Base-by-base conservation (phyloP, 2,888 invertebrate species). In the Acrocera orbiculus region DNA sequence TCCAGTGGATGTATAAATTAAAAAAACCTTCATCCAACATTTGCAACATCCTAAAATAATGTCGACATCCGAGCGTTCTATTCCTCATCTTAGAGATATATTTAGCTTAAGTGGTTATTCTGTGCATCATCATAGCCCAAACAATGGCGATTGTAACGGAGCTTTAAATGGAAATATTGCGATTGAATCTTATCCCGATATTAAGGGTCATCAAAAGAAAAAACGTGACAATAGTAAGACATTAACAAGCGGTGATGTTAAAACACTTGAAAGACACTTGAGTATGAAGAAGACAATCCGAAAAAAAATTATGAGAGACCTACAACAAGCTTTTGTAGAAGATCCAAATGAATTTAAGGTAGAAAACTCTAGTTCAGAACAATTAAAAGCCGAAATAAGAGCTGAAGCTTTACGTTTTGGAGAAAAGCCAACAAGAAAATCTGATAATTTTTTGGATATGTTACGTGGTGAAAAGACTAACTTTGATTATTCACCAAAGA, bases 281-380 rank as follows among this genome's bases (percentile, higher is more conserved):
- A 81, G 81, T 53, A 82, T 82, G 82, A 82, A 83, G 64, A 82
- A 82, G 54, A 82, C 81, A 13, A 81, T 82, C 45, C 63, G 81
- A 46, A 81, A 80, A 63, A 81, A 81, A 61, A 81, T 82, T 52
- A 82, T 81, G 79, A 65, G 82, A 20, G 81, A 81, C 56, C 65
- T 82, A 46, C 74, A 79, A 50, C 80, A 81, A 53, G 73, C 73
- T 27, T 73, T 74, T 54, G 73, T 74, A 46, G 74, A 73, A 50
- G 73, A 74, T 54, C 75, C 75, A 43, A 73, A 73, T 56, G 75
- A 74, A 61, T 74, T 75, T 57, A 69, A 70, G 51, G 71, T 73
- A 45, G 74, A 74, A 48, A 73, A 73, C 49, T 70, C 71, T 50
- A 70, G 70, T 46, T 72, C 69, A 32, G 74, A 75, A 53, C 72